Evolutionary conservation across 2,888 invertebrate genomes (phyloP).

Genomic region (Phyto melanocephala): DNA sequence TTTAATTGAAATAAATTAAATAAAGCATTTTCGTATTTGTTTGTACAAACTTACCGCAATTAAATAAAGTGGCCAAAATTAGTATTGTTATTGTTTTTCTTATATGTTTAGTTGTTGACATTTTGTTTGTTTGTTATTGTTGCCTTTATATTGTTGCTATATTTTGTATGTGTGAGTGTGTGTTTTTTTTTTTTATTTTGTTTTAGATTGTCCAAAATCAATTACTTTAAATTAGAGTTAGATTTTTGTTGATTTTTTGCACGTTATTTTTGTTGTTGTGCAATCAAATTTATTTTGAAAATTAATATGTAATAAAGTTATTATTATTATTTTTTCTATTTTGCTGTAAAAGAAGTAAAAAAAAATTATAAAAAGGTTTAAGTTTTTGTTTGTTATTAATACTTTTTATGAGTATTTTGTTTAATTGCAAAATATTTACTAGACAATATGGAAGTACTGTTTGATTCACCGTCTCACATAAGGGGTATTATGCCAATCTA

Average conservation of each 20-base stretch:
- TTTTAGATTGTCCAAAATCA: not conserved
- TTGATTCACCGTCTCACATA: not conserved
- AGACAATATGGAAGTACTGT: not conserved
- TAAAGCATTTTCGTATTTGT: not conserved
- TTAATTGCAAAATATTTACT: not conserved
- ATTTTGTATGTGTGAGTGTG: not conserved
- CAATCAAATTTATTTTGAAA: not conserved
- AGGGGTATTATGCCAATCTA: no score
- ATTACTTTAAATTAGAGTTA: not conserved
- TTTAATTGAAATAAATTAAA: not conserved
- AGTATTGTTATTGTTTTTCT: not conserved
- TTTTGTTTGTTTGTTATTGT: not conserved
- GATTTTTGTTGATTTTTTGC: not conserved
- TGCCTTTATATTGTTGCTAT: not conserved
- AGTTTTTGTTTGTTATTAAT: not conserved
- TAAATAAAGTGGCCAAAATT: conserved; percentile 14
- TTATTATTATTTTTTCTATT: no score
- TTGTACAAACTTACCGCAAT: conserved; percentile 36
- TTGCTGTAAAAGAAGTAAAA: not conserved
- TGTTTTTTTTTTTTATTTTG: no score
- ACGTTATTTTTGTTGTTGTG: not conserved
- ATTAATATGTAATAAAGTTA: not conserved
- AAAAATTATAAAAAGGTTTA: not conserved
- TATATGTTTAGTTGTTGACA: conserved; percentile 6
- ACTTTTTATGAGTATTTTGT: not conserved